Conservation (phyloP, 1,140 invertebrate genomes). For the Rhysida immarginata region DNA sequence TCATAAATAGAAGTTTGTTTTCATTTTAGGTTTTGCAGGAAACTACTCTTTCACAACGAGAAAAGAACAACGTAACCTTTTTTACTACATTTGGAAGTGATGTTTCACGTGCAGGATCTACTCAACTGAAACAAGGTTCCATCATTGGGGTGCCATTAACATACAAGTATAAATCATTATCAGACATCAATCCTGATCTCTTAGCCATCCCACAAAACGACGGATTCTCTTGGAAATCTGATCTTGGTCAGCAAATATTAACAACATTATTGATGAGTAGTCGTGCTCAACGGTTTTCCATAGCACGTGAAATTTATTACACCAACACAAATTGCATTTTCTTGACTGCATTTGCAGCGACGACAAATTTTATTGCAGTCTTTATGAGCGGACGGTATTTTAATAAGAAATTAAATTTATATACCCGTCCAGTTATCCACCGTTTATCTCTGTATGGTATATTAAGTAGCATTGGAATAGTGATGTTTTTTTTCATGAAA, state of each 20-base stretch:
- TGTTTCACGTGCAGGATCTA: too few species aligned
- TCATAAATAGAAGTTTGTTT: too few species aligned
- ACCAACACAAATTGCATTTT: slow-evolving; percentile 38
- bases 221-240: slow-evolving; percentile 41
- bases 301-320: slow-evolving; percentile 51
- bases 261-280: slow-evolving; percentile 49
- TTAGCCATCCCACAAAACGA: too few species aligned
- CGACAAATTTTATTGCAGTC: slow-evolving; percentile 27
- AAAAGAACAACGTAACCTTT: too few species aligned
- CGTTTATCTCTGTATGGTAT: slow-evolving; percentile 40
- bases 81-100: too few species aligned
- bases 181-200: too few species aligned
- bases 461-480: slow-evolving; percentile 38
- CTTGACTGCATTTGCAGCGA: slow-evolving; percentile 34
- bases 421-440: slow-evolving; percentile 31
- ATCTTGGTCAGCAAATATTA: slow-evolving; percentile 41
- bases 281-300: slow-evolving; percentile 56
- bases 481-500: slow-evolving; percentile 43
- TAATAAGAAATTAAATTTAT: slow-evolving; percentile 40
- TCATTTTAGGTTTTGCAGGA: too few species aligned
- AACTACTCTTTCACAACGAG: too few species aligned
- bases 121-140: too few species aligned
- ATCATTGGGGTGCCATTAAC: too few species aligned
- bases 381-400: slow-evolving; percentile 35
- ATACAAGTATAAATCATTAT: too few species aligned